phyloP scores from a whole-genome alignment of 2,888 invertebrate species.

The Lottia scabra region DNA sequence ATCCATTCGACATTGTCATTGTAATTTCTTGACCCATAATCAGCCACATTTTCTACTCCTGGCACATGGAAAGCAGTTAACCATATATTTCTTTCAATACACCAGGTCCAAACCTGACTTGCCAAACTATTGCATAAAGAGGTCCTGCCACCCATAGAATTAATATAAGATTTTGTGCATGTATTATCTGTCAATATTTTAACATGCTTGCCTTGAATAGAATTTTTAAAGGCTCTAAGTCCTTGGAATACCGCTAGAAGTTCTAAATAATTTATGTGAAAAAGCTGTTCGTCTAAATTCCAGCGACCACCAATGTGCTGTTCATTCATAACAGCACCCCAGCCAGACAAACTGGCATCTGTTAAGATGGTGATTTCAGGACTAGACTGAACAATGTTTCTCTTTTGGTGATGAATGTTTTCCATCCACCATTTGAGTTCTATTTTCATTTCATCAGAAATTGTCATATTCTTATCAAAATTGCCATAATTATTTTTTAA shows the following conservation, averaged over 20 bases:
- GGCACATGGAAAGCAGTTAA: slow-evolving; percentile 9
- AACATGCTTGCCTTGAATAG: slow-evolving; percentile 1
- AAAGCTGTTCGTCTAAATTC: background rate
- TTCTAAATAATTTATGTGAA: slow-evolving; percentile 55
- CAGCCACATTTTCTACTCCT: slow-evolving; percentile 11
- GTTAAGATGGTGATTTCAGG: background rate
- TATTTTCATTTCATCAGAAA: background rate
- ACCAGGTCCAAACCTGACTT: slow-evolving; percentile 15
- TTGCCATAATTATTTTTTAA: background rate
- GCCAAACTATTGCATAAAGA: slow-evolving; percentile 13
- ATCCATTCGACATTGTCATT: slow-evolving; percentile 24
- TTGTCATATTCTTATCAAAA: too few relatives aligned
- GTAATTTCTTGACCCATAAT: slow-evolving; percentile 15
- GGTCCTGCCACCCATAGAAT: slow-evolving; percentile 14
- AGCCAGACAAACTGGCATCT: background rate
- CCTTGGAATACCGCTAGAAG: slow-evolving; percentile 6
- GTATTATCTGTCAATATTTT: slow-evolving; percentile 21
- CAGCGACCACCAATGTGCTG: background rate
- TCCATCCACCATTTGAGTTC: background rate
- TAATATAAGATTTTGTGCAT: slow-evolving; percentile 6
- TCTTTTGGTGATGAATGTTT: background rate
- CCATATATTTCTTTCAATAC: background rate
- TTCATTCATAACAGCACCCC: background rate
- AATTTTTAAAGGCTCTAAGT: background rate
- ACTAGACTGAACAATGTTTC: background rate